These are phyloP conservation scores for western clawed frog (Xenopus tropicalis) DNA, from an alignment of 2,113 vertebrate species.

Conservation along the genomic window DNA sequence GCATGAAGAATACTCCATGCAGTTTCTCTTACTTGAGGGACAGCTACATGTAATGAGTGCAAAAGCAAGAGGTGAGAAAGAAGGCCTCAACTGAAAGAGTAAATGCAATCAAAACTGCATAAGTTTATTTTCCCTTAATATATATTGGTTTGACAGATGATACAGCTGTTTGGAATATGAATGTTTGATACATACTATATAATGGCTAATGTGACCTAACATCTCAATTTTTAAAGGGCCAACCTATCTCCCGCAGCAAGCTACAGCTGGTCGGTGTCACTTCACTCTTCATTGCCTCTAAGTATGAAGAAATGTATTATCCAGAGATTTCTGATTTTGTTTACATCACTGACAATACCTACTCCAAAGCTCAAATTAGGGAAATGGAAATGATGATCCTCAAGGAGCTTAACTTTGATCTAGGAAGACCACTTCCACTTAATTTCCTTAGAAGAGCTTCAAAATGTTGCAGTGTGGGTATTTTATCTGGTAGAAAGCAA, in stretches of 20 bases:
- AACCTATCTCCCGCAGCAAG: constrained; percentile 76
- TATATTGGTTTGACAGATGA: too few species aligned
- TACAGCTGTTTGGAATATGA: too few species aligned
- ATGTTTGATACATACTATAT: too few species aligned
- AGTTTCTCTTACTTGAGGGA: too few species aligned
- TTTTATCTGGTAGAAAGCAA: too few species aligned
- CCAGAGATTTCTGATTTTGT: constrained; percentile 85
- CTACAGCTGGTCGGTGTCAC: constrained; percentile 89
- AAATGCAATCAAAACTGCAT: too few species aligned
- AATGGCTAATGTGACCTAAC: too few species aligned
- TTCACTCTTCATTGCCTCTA: constrained; percentile 84
- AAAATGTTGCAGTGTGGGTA: constrained; percentile 81
- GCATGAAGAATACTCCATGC: too few species aligned
- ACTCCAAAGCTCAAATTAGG: constrained; percentile 75
- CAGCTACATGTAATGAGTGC: too few species aligned
- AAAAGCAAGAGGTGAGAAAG: too few species aligned
- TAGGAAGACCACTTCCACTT: constrained; percentile 85
- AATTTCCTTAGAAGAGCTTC: constrained; percentile 90
- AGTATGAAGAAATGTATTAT: constrained; percentile 87
- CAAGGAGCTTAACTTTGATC: constrained; percentile 72
- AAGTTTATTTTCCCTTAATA: too few species aligned
- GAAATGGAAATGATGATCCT: constrained; percentile 85
- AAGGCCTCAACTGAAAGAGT: too few species aligned
- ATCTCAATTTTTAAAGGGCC: constrained; percentile 59
- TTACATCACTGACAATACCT: constrained; percentile 89